phyloP scores from a whole-genome alignment of 2,113 vertebrate genomes.

The Lonchura striata region DNA sequence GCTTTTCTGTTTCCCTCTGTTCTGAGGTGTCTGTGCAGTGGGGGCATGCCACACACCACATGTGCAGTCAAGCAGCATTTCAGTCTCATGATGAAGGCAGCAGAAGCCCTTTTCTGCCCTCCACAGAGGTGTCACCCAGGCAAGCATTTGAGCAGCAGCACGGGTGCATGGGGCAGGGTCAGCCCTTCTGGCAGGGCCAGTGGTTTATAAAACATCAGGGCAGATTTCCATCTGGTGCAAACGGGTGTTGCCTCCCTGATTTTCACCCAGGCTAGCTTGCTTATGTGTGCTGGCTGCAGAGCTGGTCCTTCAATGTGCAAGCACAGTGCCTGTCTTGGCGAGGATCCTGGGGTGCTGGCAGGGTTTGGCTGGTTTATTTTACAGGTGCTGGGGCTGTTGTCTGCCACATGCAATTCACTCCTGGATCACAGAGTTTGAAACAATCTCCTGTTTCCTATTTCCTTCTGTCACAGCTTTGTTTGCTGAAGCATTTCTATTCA shows the following conservation, averaged over 20 bases:
- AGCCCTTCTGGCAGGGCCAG: background rate
- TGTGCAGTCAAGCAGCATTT: background rate
- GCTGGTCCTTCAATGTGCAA: background rate
- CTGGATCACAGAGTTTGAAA: background rate
- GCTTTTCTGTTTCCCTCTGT: background rate
- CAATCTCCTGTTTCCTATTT: background rate
- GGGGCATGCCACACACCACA: background rate
- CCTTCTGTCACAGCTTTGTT: background rate
- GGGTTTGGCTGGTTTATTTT: background rate
- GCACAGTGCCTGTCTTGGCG: background rate
- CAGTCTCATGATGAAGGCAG: background rate
- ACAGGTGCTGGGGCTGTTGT: background rate
- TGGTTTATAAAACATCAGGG: background rate
- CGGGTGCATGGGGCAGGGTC: rapidly evolving
- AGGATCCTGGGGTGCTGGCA: background rate
- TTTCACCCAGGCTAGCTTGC: background rate
- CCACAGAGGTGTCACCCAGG: background rate
- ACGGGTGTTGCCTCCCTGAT: background rate
- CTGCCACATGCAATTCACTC: background rate
- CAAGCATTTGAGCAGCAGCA: background rate
- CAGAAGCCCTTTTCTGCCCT: background rate
- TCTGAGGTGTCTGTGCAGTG: background rate
- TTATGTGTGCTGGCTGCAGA: background rate
- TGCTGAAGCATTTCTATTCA: background rate
- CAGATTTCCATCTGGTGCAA: background rate